A percentile compares a stretch with the other conserved stretches of the same genome.
Conservation (phyloP, 2,797 vertebrate genomes). For the Thalassophryne amazonica region DNA sequence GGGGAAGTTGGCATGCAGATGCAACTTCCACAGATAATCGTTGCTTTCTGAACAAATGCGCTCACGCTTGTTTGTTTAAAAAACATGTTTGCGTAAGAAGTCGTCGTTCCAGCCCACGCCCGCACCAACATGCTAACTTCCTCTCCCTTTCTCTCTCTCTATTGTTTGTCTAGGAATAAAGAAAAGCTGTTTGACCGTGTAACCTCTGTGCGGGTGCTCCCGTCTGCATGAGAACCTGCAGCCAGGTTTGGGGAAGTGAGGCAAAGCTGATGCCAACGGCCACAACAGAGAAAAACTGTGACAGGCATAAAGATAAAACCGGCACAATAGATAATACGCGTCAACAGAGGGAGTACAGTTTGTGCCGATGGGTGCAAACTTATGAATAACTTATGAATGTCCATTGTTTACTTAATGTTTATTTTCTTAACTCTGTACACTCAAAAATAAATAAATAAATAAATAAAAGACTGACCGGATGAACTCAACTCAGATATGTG, state of each 20-base stretch:
- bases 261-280: slow-evolving; percentile 44
- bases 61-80: slow-evolving; percentile 50
- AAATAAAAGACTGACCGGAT: too few species aligned
- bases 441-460: too few species aligned
- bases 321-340: slow-evolving; percentile 31
- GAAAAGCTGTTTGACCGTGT: slow-evolving; percentile 1
- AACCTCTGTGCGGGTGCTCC: background rate
- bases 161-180: background rate
- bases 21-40: slow-evolving; percentile 30
- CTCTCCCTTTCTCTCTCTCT: slow-evolving; percentile 6
- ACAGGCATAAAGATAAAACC: slow-evolving; percentile 42
- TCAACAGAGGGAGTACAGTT: background rate
- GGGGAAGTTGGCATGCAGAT: slow-evolving; percentile 56
- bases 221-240: slow-evolving; percentile 29
- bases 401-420: too few species aligned
- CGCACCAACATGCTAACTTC: slow-evolving; percentile 8
- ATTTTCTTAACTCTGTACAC: too few species aligned
- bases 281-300: slow-evolving; percentile 19
- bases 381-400: too few species aligned
- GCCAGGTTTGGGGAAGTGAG: slow-evolving; percentile 66
- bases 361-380: too few species aligned
- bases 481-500: too few species aligned
- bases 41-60: slow-evolving; percentile 52
- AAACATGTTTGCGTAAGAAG: slow-evolving; percentile 23
- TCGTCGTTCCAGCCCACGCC: background rate